phyloP scores from a whole-genome alignment of 1,140 invertebrate species.

The Pseudomyrmex concolor region DNA sequence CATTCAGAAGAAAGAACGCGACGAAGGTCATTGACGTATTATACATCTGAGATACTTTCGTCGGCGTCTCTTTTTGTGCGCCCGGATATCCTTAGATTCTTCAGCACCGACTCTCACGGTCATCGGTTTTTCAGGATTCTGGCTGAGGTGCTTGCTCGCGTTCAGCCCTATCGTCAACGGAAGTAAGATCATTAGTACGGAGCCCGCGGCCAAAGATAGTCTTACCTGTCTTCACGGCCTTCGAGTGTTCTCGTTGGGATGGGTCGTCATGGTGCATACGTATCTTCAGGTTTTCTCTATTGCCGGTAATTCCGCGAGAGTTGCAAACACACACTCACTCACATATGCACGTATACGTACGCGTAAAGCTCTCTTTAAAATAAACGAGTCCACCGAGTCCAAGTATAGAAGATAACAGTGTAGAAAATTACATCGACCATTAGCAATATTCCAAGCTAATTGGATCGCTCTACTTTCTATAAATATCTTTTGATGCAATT shows the following conservation, averaged over 20 bases:
- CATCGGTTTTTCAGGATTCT: constrained; percentile 82
- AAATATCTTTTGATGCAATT: constrained; percentile 7
- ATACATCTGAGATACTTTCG: neutral
- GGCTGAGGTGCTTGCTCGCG: constrained; percentile 86
- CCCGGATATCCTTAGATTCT: neutral
- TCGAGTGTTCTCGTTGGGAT: constrained; percentile 93
- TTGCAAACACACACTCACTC: neutral
- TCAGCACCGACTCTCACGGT: neutral
- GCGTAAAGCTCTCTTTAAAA: too few species aligned
- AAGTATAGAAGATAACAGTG: neutral
- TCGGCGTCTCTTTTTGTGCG: neutral
- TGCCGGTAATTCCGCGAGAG: constrained; percentile 86
- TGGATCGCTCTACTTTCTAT: constrained; percentile 57
- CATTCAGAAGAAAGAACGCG: constrained; percentile 18
- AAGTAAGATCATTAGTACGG: constrained; percentile 87
- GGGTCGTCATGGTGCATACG: constrained; percentile 97
- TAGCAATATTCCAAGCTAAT: constrained; percentile 40
- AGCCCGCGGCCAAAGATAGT: constrained; percentile 86
- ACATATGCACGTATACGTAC: neutral
- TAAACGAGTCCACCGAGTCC: neutral
- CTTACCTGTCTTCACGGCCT: constrained; percentile 93
- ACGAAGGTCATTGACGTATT: constrained; percentile 39
- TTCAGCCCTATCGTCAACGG: constrained; percentile 88
- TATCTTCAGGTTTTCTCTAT: constrained; percentile 93
- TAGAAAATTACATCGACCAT: neutral